Evolutionary conservation across 2,797 vertebrate species (phyloP), one percentile per base, ranked within the genome.

Genomic region (Micromesistius poutassou): DNA sequence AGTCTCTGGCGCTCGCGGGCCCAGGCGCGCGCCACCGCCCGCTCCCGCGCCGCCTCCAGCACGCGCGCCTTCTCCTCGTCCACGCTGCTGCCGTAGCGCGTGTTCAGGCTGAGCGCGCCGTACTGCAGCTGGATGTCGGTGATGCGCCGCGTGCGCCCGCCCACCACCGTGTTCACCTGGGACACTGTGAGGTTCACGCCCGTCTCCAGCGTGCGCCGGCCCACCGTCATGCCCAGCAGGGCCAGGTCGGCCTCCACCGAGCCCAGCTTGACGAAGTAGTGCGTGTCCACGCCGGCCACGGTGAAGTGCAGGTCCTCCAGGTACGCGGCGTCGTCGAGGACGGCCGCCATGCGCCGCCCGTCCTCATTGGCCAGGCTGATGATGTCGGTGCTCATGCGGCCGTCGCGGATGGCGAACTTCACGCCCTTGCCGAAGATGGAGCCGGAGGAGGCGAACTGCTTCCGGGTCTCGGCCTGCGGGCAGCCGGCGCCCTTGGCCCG

Each of bases 151-250:
- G 97, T 96, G 94, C 98, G 96, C 83, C 97, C 95, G 0, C 89
- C 94, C 16, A 98, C 93, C 84, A 98, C 94, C 0, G 96, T 94
- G 93, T 99, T 99, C 86, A 99, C 95, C 93, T 99, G 98, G 31
- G 97, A 96, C 87, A 99, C 97, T 0, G 97, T 99, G 87, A 98
- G 97, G 0, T 99, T 99, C 81, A 98, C 95, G 0, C 98, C 98
- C 0, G 97, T 98, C 91, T 99, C 98, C 74, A 99, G 94, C 66
- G 97, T 98, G 84, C 97, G 95, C 30, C 94, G 93, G 14, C 98
- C 98, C 0, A 96, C 96, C 0, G 94, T 97, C 94, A 99, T 98
- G 81, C 98, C 98, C 30, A 99, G 89, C 81, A 99, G 95, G 30
- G 96, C 91, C 80, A 99, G 92, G 90, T 99, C 97, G 0, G 93